Evolutionary conservation across 2,888 invertebrate species (phyloP), one percentile per base, ranked within the genome.

Genomic region (Pimpla rufipes): DNA sequence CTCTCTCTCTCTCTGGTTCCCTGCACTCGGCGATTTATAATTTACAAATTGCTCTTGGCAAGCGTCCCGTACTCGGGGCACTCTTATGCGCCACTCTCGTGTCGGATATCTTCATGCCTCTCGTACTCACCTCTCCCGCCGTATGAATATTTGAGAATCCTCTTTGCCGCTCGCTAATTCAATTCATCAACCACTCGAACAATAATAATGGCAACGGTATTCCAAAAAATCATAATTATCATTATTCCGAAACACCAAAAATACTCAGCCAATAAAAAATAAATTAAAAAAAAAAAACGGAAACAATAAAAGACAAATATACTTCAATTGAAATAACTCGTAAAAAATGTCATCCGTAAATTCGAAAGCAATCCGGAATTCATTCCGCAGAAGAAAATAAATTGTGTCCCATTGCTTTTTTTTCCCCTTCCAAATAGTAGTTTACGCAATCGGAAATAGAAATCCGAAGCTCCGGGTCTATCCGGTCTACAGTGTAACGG

Each of bases 1-100:
- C 29, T 2, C 29, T 29, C 23, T 57, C 55, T n/a, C 66, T 47
- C 47, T 50, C 71, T 76, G 37, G 37, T 40, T 23, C 55, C 35
- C 66, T 47, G 29, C 57, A 42, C 76, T 76, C 47, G 45, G 80
- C 86, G 84, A 89, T 89, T 88, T 88, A 88, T 88, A 86, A 87
- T 88, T 90, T 87, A 90, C 88, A 89, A 89, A 90, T 90, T 88
- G 88, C 88, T 86, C 79, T 87, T 88, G 88, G 89, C 89, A 86
- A 88, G 83, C 80, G 83, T 75, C 86, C 86, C 85, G 84, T 64
- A 59, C 73, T 73, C 57, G 40, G 59, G 74, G 42, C 40, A 68
- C 79, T 80, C 68, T 74, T 80, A 62, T 74, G 79, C 79, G 74
- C 79, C 74, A 74, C 81, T 81, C 76, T 76, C 57, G 76, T 57